Evolutionary conservation across 2,888 invertebrate species (phyloP).

Genomic region (Beris chalybata): DNA sequence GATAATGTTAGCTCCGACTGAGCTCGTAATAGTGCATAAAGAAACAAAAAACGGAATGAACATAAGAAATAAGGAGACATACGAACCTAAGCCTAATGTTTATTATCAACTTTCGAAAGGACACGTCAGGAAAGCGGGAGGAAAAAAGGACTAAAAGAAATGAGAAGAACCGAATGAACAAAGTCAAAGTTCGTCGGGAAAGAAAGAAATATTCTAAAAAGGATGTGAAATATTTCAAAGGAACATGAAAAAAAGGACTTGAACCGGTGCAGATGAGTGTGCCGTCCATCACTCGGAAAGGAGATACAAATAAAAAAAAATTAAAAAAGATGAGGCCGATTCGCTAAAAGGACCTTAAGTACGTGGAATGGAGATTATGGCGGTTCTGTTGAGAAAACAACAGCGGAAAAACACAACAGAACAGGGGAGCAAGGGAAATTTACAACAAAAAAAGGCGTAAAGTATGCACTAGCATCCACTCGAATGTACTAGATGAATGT

Average conservation of each 20-base stretch:
- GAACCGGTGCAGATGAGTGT: constrained; percentile 11
- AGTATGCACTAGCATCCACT: not conserved
- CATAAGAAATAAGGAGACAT: constrained; percentile 21
- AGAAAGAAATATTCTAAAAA: constrained; percentile 25
- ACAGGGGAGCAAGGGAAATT: constrained; percentile 29
- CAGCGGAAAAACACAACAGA: constrained; percentile 25
- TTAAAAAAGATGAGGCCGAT: constrained; percentile 32
- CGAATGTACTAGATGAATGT: constrained; percentile 4
- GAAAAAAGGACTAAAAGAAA: not conserved
- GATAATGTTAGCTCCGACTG: constrained; percentile 33
- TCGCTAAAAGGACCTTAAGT: constrained; percentile 31
- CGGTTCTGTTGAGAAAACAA: constrained; percentile 32
- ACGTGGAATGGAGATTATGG: constrained; percentile 3
- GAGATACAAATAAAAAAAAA: constrained; percentile 17
- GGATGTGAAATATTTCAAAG: constrained; percentile 31
- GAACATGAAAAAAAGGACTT: constrained; percentile 29
- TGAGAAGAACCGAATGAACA: too few relatives aligned
- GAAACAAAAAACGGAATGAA: constrained; percentile 10
- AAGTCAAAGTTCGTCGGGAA: too few relatives aligned
- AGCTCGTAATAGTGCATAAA: too few relatives aligned
- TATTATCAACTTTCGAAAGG: constrained; percentile 21
- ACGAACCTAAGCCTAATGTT: constrained; percentile 3
- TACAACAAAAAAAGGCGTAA: constrained; percentile 21
- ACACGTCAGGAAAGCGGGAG: constrained; percentile 19
- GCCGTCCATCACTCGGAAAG: too few relatives aligned